Evolutionary conservation across 2,888 invertebrate species (phyloP).

Genomic region (Serrognathus titanus): DNA sequence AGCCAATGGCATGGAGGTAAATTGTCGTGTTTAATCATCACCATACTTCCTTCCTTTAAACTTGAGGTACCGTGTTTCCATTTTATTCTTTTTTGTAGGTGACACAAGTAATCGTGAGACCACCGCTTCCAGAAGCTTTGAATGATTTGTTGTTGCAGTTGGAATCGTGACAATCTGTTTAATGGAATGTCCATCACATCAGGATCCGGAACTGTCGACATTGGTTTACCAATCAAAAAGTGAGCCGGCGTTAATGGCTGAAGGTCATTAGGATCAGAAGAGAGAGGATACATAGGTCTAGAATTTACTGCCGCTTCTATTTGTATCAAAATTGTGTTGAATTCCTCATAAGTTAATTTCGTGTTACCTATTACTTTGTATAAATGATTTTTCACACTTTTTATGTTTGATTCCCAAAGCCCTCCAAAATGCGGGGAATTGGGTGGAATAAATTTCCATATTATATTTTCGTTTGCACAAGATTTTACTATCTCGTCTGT

Average conservation of each 20-base stretch:
- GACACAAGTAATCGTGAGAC: no score
- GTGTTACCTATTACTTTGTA: slow-evolving; percentile 22
- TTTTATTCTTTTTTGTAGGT: no score
- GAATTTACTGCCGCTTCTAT: slow-evolving; percentile 25
- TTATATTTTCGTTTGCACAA: slow-evolving; percentile 2
- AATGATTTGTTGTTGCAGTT: no score
- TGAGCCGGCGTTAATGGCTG: slow-evolving; percentile 25
- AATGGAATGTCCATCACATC: slow-evolving; percentile 2
- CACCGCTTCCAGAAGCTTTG: no score
- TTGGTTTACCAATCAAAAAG: no score
- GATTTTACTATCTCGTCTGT: neutral
- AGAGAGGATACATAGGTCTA: slow-evolving; percentile 19
- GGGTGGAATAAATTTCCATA: slow-evolving; percentile 37
- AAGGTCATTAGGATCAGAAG: slow-evolving; percentile 22
- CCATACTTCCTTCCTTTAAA: no score
- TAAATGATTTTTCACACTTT: slow-evolving; percentile 33
- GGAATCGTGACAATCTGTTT: no score
- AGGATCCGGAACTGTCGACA: no score
- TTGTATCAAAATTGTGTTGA: slow-evolving; percentile 21
- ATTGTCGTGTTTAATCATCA: no score
- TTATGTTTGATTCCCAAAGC: slow-evolving; percentile 34
- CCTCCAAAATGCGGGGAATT: slow-evolving; percentile 34
- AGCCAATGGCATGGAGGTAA: no score
- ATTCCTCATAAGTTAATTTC: slow-evolving; percentile 28
- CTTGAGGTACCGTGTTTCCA: no score